These are phyloP conservation scores for Erithacus rubecula DNA, from an alignment of 2,797 vertebrate genomes.

Conservation along the genomic window DNA sequence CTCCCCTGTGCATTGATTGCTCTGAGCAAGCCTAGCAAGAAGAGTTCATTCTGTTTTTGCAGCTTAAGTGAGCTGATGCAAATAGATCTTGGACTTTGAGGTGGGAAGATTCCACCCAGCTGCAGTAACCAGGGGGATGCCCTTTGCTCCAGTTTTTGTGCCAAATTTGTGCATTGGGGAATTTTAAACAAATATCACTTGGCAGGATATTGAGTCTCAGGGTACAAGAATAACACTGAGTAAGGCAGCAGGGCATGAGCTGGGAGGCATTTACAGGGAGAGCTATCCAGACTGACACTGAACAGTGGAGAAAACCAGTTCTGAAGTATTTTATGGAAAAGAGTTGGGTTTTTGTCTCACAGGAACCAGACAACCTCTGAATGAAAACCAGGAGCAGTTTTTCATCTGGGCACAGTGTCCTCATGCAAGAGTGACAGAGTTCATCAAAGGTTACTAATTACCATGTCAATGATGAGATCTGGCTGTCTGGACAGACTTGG, in stretches of 20 bases:
- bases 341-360: not conserved
- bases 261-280: not conserved
- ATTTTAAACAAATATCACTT: conserved; percentile 52
- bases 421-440: not conserved
- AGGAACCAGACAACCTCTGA: not conserved
- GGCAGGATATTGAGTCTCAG: not conserved
- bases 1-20: not conserved
- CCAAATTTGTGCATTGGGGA: conserved; percentile 45
- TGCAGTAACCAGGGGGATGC: conserved; percentile 57
- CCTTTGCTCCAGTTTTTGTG: conserved; percentile 49
- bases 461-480: not conserved
- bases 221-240: conserved; percentile 12
- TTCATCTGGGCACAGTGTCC: not conserved
- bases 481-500: not conserved
- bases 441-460: conserved; percentile 12
- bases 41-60: conserved; percentile 18
- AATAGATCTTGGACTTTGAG: conserved; percentile 61
- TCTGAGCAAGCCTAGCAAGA: not conserved
- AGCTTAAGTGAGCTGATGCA: conserved; percentile 5
- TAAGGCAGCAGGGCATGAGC: not conserved
- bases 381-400: not conserved
- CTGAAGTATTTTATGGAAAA: not conserved
- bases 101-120: conserved; percentile 59
- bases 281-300: not conserved
- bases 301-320: not conserved